phyloP scores from a whole-genome alignment of 2,888 invertebrate species.

The Lycophotia porphyrea region DNA sequence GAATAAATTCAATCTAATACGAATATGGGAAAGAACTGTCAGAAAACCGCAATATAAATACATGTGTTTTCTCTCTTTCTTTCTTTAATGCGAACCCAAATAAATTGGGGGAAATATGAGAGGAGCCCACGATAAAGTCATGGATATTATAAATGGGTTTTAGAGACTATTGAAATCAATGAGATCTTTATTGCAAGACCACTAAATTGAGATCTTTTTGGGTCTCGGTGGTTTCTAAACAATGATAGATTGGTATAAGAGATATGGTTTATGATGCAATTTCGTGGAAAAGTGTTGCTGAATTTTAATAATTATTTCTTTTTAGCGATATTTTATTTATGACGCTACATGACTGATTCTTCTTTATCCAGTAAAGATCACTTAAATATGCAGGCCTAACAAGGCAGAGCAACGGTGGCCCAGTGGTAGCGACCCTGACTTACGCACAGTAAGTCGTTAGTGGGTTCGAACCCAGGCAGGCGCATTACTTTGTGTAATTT shows the following conservation, averaged over 20 bases:
- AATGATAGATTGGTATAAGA: conserved; percentile 34
- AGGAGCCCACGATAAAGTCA: conserved; percentile 82
- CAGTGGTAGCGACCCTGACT: too few relatives aligned
- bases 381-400: neutral
- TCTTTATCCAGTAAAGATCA: neutral
- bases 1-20: conserved; percentile 81
- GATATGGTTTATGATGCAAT: conserved; percentile 37
- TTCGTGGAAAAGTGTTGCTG: neutral
- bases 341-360: neutral
- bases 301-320: neutral
- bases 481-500: too few relatives aligned
- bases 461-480: too few relatives aligned
- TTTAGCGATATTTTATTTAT: neutral
- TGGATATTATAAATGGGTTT: conserved; percentile 81
- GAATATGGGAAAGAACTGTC: conserved; percentile 81
- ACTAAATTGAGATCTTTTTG: conserved; percentile 78
- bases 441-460: too few relatives aligned
- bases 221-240: conserved; percentile 52
- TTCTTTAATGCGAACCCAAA: conserved; percentile 75
- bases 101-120: conserved; percentile 85
- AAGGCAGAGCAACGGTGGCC: neutral
- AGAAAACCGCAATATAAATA: conserved; percentile 74
- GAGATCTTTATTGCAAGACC: conserved; percentile 85
- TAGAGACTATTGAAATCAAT: conserved; percentile 86
- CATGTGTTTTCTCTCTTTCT: conserved; percentile 4